Evolutionary conservation across 2,888 invertebrate species (phyloP).

Genomic region (Hipparchia semele): DNA sequence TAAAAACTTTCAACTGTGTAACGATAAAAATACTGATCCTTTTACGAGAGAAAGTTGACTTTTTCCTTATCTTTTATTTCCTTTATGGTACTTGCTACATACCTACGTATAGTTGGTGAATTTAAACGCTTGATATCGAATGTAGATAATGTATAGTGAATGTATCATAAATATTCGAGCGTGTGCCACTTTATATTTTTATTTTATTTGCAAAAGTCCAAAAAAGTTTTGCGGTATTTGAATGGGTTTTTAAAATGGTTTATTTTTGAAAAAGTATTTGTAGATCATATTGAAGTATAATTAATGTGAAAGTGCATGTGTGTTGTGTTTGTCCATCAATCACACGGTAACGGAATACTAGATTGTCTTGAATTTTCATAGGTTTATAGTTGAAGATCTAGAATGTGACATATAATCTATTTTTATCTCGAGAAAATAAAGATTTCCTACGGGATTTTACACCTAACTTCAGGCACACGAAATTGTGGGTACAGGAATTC

Average conservation of each 20-base stretch:
- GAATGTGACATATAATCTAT: no score
- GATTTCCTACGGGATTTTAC: no score
- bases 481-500: no score
- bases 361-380: no score
- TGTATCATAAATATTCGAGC: conserved; percentile 7
- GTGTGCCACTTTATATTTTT: conserved; percentile 20
- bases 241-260: conserved; percentile 39
- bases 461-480: no score
- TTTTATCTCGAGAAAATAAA: no score
- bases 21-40: conserved; percentile 3
- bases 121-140: conserved; percentile 18
- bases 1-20: background rate
- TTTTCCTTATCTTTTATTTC: conserved; percentile 1
- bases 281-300: no score
- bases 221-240: conserved; percentile 30
- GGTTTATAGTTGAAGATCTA: no score
- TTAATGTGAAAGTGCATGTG: no score
- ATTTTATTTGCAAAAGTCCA: conserved; percentile 21
- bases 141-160: background rate
- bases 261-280: no score
- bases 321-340: no score
- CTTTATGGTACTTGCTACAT: background rate
- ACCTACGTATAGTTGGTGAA: background rate
- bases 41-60: conserved; percentile 16
- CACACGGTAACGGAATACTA: no score